Conservation (phyloP, 2,888 invertebrate genomes). For the Drosophila meridionalis region DNA sequence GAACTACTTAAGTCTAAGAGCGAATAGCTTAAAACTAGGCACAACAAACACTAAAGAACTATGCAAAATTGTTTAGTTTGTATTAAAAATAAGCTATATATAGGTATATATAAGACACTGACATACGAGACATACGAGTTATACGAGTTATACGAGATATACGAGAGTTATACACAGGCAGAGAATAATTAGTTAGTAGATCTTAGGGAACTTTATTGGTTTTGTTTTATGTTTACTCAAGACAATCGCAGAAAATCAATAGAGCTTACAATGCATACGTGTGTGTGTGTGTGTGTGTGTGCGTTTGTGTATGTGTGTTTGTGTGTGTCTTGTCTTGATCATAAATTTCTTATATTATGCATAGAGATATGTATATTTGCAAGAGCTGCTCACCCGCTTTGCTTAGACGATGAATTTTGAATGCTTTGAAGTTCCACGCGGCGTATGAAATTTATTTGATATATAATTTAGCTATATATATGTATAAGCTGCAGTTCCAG, state of each 20-base stretch:
- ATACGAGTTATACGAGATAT: conserved; percentile 17
- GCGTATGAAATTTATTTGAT: conserved; percentile 47
- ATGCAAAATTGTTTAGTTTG: neutral
- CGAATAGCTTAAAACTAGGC: conserved; percentile 13
- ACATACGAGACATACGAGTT: conserved; percentile 36
- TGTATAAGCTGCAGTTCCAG: conserved; percentile 5
- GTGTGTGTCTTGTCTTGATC: conserved; percentile 30
- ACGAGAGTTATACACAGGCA: conserved; percentile 34
- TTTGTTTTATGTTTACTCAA: conserved; percentile 52
- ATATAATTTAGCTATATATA: conserved; percentile 13
- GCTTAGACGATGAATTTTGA: conserved; percentile 84
- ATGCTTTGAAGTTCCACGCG: conserved; percentile 69
- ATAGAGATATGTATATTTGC: neutral
- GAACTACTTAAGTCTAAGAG: conserved; percentile 19
- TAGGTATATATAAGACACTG: conserved; percentile 32
- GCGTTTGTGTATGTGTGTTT: conserved; percentile 12
- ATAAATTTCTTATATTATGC: conserved; percentile 19
- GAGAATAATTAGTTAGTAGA: conserved; percentile 28
- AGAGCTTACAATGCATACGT: conserved; percentile 56
- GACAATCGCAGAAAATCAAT: conserved; percentile 75
- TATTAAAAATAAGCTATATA: conserved; percentile 2
- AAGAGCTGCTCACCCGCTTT: conserved; percentile 76
- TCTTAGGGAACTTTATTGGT: conserved; percentile 6
- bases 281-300: conserved; percentile 14
- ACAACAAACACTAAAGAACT: conserved; percentile 18